These are phyloP conservation scores for Dissostichus mawsoni DNA, from an alignment of 2,113 vertebrate species.

Conservation along the genomic window DNA sequence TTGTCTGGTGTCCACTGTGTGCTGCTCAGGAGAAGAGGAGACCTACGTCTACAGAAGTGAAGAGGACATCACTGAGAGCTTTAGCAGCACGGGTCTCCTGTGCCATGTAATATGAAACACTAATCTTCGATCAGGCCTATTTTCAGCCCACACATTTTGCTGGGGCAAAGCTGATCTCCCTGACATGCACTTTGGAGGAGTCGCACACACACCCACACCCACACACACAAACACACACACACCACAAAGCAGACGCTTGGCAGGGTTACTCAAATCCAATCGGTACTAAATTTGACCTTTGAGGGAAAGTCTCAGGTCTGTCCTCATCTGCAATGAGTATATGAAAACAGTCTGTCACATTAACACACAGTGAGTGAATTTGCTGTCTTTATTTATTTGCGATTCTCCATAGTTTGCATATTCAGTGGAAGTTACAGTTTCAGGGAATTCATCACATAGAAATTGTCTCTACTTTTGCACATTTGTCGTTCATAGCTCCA, in stretches of 20 bases:
- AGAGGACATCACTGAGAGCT: slow-evolving; percentile 68
- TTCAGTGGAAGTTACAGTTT: not conserved
- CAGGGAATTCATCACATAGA: not conserved
- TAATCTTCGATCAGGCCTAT: slow-evolving; percentile 79
- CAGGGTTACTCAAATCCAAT: slow-evolving; percentile 60
- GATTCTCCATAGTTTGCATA: not conserved
- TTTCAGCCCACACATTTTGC: slow-evolving; percentile 74
- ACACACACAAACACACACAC: slow-evolving; percentile 30
- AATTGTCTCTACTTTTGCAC: not conserved
- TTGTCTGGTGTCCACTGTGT: slow-evolving; percentile 46
- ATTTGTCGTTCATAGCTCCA: not conserved
- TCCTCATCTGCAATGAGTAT: slow-evolving; percentile 25
- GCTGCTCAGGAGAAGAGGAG: slow-evolving; percentile 56
- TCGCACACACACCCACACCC: not conserved
- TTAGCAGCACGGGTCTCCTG: slow-evolving; percentile 65
- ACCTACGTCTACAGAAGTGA: slow-evolving; percentile 53
- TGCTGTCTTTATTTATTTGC: not conserved
- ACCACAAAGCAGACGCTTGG: slow-evolving; percentile 43
- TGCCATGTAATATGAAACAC: slow-evolving; percentile 78
- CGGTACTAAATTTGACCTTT: slow-evolving; percentile 67
- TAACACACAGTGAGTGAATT: not conserved
- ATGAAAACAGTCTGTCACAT: slow-evolving; percentile 17
- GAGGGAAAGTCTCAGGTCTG: slow-evolving; percentile 58
- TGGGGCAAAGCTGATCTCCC: slow-evolving; percentile 77
- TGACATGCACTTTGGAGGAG: slow-evolving; percentile 54